phyloP scores from a whole-genome alignment of 2,888 invertebrate genomes.

The Artemia sp. region DNA sequence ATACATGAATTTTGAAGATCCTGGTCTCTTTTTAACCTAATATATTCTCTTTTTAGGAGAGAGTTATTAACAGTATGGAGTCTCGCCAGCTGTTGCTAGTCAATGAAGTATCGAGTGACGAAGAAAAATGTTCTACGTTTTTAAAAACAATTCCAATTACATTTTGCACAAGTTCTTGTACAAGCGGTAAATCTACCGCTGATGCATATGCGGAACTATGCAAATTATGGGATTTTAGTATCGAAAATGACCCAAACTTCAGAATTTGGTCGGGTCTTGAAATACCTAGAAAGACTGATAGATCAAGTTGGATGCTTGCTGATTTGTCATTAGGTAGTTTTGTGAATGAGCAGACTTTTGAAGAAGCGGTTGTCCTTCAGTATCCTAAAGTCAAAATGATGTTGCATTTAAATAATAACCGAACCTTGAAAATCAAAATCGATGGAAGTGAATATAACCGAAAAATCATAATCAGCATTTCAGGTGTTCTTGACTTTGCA shows the following conservation, averaged over 20 bases:
- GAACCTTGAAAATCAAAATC: not conserved
- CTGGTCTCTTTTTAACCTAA: no score
- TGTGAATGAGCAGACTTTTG: not conserved
- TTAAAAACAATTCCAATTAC: not conserved
- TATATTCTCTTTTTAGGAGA: no score
- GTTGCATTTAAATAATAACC: not conserved
- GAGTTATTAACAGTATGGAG: no score
- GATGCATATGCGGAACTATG: conserved; percentile 7
- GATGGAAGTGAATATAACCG: not conserved
- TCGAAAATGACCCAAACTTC: no score
- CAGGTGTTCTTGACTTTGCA: not conserved
- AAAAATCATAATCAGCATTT: not conserved
- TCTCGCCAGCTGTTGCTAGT: no score
- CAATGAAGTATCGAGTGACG: no score
- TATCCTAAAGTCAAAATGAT: not conserved
- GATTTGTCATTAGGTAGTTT: conserved; percentile 3
- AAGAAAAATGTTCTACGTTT: no score
- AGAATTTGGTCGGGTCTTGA: no score
- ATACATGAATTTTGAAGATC: no score
- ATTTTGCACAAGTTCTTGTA: conserved; percentile 6
- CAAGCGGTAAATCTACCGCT: conserved; percentile 1
- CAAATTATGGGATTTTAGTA: not conserved
- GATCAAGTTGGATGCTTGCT: not conserved
- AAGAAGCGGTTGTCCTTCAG: not conserved
- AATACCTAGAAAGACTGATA: no score